Percentiles rank a stretch among this genome's conserved stretches.
Evolutionary conservation across 1,140 invertebrate species (phyloP).

Genomic region (Drosophila arawakana): DNA sequence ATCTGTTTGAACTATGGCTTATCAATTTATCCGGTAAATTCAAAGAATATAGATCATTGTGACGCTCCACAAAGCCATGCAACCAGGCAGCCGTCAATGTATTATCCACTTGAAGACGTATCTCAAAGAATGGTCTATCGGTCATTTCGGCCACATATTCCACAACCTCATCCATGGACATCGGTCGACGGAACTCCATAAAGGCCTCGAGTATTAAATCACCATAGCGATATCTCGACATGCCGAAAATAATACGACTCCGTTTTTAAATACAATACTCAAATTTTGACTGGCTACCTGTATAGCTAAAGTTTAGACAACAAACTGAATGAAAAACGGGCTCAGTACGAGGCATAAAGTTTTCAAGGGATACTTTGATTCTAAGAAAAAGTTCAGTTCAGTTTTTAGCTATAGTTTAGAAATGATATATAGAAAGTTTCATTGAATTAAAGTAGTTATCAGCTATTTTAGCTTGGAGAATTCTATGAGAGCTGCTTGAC

Average conservation of each 20-base stretch:
- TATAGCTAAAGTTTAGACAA: background rate
- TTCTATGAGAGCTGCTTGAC: too few species aligned
- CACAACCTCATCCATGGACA: slow-evolving; percentile 54
- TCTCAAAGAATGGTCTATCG: slow-evolving; percentile 35
- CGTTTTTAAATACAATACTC: background rate
- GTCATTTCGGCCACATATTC: slow-evolving; percentile 64
- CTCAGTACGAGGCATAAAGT: background rate
- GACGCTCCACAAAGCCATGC: slow-evolving; percentile 50
- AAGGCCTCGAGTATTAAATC: slow-evolving; percentile 66
- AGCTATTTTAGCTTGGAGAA: too few species aligned
- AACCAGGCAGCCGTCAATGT: slow-evolving; percentile 66
- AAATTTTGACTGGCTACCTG: slow-evolving; percentile 7
- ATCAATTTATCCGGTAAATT: background rate
- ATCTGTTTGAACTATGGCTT: background rate
- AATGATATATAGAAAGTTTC: too few species aligned
- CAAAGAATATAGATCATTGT: slow-evolving; percentile 29
- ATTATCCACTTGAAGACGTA: slow-evolving; percentile 60
- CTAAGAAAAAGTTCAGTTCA: too few species aligned
- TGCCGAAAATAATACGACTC: slow-evolving; percentile 1
- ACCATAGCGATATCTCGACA: slow-evolving; percentile 56
- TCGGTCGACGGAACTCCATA: slow-evolving; percentile 55
- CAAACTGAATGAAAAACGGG: background rate
- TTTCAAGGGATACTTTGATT: background rate
- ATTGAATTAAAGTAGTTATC: too few species aligned
- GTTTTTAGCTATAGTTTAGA: too few species aligned